Evolutionary conservation across 2,113 vertebrate genomes (phyloP).

Genomic region (Microcebus ravelobensis): DNA sequence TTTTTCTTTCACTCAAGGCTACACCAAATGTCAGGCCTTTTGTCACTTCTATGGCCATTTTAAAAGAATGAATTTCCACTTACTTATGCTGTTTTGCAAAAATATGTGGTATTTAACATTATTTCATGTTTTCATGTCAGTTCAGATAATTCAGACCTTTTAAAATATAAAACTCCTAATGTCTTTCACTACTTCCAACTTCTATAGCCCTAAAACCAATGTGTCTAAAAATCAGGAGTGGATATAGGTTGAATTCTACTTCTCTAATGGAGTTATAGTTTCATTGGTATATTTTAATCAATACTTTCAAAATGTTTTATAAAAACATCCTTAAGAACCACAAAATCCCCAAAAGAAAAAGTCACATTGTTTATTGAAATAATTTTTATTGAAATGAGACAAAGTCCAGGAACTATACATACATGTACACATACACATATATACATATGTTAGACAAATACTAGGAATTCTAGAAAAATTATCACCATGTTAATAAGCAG

Average conservation of each 20-base stretch:
- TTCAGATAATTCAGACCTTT: not conserved
- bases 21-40: not conserved
- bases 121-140: not conserved
- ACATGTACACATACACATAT: no score
- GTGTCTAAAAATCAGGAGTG: not conserved
- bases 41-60: not conserved
- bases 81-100: not conserved
- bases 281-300: not conserved
- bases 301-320: not conserved
- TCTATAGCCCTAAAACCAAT: not conserved
- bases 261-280: not conserved
- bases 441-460: not conserved
- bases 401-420: not conserved
- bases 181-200: not conserved
- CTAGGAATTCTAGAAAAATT: not conserved
- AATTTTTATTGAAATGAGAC: not conserved
- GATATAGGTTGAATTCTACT: not conserved
- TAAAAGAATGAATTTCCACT: not conserved
- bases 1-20: not conserved
- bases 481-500: not conserved
- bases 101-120: not conserved
- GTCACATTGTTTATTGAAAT: not conserved
- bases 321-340: not conserved
- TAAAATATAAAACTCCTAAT: not conserved
- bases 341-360: not conserved